These are phyloP conservation scores for Macrocentrus cingulum DNA, from an alignment of 1,140 invertebrate species.

Conservation along the genomic window DNA sequence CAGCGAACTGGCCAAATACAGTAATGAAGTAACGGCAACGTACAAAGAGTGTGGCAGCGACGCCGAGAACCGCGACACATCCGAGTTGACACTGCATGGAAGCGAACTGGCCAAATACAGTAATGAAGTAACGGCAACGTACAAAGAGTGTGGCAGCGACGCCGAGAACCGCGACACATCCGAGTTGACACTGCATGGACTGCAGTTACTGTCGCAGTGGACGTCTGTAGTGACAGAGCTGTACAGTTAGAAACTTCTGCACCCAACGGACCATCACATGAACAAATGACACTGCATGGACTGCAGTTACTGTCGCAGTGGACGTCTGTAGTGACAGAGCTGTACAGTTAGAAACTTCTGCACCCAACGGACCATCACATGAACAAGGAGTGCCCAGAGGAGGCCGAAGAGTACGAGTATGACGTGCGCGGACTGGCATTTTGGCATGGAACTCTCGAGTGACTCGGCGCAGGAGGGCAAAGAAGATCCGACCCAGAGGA, in stretches of 20 bases:
- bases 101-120: too few relatives aligned
- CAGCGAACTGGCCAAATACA: conserved; percentile 82
- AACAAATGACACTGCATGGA: too few relatives aligned
- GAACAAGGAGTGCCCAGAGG: conserved; percentile 91
- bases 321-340: conserved; percentile 96
- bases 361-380: conserved; percentile 97
- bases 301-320: conserved; percentile 93
- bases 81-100: conserved; percentile 91
- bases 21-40: conserved; percentile 76
- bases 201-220: too few relatives aligned
- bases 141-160: too few relatives aligned
- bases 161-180: too few relatives aligned
- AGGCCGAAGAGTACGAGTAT: conserved; percentile 99
- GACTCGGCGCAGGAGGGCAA: conserved; percentile 72
- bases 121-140: too few relatives aligned
- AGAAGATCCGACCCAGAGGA: conserved; percentile 95
- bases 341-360: conserved; percentile 97
- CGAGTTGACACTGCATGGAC: too few relatives aligned
- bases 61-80: conserved; percentile 89
- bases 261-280: too few relatives aligned
- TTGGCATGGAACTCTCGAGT: conserved; percentile 97
- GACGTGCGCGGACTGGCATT: conserved; percentile 97
- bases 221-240: too few relatives aligned
- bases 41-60: conserved; percentile 92
- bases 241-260: too few relatives aligned